phyloP scores from a whole-genome alignment of 2,888 invertebrate species.

The Linnaemya vulpina region DNA sequence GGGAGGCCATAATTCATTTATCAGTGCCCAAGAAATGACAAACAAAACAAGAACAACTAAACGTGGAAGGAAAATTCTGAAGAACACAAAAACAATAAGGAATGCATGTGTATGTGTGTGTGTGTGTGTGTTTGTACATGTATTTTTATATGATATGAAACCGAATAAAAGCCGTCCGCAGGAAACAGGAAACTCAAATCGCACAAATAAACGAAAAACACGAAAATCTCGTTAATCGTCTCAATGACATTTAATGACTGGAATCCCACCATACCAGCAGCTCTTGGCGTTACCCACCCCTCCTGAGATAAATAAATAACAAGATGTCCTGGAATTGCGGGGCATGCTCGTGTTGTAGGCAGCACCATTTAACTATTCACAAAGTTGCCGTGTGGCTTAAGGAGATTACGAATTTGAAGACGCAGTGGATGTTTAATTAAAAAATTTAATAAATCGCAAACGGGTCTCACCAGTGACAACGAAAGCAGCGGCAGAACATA shows the following conservation, averaged over 20 bases:
- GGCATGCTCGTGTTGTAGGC: constrained; percentile 2
- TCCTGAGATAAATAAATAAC: constrained; percentile 24
- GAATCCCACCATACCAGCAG: constrained; percentile 43
- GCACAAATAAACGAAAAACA: constrained; percentile 65
- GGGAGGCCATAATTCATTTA: constrained; percentile 73
- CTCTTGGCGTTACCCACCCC: constrained; percentile 1
- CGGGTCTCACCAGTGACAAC: neutral
- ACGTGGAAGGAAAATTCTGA: constrained; percentile 1
- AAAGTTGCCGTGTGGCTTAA: constrained; percentile 61
- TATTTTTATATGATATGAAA: constrained; percentile 31
- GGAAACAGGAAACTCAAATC: constrained; percentile 53
- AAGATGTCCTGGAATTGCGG: neutral
- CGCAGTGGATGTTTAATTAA: constrained; percentile 55
- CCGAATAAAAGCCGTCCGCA: constrained; percentile 27
- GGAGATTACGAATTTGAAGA: constrained; percentile 55
- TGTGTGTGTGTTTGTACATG: no score
- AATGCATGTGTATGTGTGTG: no score
- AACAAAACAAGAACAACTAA: constrained; percentile 12
- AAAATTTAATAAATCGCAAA: constrained; percentile 27
- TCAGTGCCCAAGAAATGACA: constrained; percentile 65
- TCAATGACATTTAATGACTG: constrained; percentile 69
- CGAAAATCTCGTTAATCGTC: constrained; percentile 71
- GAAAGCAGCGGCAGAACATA: neutral
- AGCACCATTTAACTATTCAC: constrained; percentile 36
- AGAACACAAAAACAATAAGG: constrained; percentile 8